Evolutionary conservation across 2,888 invertebrate genomes (phyloP).

Genomic region (Microctonus aethiopoides): DNA sequence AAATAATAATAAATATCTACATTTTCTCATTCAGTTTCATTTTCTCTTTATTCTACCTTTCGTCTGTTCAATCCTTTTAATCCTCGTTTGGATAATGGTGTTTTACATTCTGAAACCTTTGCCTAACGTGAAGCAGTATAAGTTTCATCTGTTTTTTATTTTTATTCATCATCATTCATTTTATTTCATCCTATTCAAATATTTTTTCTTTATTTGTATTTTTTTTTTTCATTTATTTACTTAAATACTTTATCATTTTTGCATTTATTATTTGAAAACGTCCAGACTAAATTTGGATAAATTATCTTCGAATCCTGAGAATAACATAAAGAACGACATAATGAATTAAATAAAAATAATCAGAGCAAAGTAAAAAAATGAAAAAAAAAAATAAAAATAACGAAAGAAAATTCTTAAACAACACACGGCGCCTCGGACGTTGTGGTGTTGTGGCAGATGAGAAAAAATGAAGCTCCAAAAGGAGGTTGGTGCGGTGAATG

Average conservation of each 20-base stretch:
- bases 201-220: too few relatives aligned
- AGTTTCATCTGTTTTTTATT: conserved; percentile 9
- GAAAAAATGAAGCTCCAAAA: conserved; percentile 10
- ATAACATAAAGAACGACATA: background rate
- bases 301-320: background rate
- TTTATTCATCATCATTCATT: background rate
- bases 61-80: conserved; percentile 20
- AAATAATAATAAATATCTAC: background rate
- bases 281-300: conserved; percentile 20
- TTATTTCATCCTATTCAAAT: conserved; percentile 17
- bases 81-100: conserved; percentile 7
- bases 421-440: conserved; percentile 16
- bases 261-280: conserved; percentile 5
- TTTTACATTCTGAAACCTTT: conserved; percentile 5
- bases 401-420: conserved; percentile 19
- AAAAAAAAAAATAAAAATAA: background rate
- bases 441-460: conserved; percentile 22
- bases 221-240: conserved; percentile 1
- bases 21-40: background rate
- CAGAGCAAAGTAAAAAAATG: background rate
- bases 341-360: background rate
- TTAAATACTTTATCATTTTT: conserved; percentile 22
- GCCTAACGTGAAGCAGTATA: background rate
- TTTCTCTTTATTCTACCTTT: background rate
- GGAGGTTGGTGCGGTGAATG: background rate